phyloP scores from a whole-genome alignment of 2,888 invertebrate species.

The Oscheius sp. region DNA sequence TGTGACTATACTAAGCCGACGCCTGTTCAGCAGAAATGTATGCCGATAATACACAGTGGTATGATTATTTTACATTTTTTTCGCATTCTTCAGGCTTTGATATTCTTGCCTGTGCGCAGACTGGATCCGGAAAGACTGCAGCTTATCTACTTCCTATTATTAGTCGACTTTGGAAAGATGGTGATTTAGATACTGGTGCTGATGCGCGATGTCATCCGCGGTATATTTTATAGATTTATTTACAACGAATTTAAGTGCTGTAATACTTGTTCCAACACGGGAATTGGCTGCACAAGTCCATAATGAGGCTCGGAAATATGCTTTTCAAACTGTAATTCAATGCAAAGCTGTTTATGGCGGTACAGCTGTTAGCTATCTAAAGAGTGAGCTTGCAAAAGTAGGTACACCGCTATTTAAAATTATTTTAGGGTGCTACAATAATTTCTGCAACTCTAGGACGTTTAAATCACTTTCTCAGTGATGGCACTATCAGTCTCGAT shows the following conservation, averaged over 20 bases:
- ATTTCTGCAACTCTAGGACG: slow-evolving; percentile 43
- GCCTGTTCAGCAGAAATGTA: slow-evolving; percentile 89
- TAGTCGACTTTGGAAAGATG: no score
- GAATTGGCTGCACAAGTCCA: slow-evolving; percentile 89
- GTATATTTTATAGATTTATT: not conserved
- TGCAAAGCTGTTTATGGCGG: slow-evolving; percentile 49
- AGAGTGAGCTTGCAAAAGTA: slow-evolving; percentile 21
- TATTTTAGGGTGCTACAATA: slow-evolving; percentile 38
- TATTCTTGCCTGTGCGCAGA: slow-evolving; percentile 96
- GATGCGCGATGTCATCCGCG: not conserved
- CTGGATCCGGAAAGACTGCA: slow-evolving; percentile 92
- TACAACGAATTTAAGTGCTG: slow-evolving; percentile 6
- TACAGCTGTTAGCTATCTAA: slow-evolving; percentile 34
- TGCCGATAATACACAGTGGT: slow-evolving; percentile 80
- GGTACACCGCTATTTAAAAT: not conserved
- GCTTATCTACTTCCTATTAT: slow-evolving; percentile 53
- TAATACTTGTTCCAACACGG: slow-evolving; percentile 87
- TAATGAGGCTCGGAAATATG: slow-evolving; percentile 85
- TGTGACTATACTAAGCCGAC: slow-evolving; percentile 86
- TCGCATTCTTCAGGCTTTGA: slow-evolving; percentile 77
- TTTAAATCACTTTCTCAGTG: slow-evolving; percentile 1
- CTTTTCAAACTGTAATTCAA: slow-evolving; percentile 70
- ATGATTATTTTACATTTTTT: not conserved
- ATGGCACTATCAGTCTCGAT: not conserved
- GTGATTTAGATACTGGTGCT: no score